Base-by-base conservation (phyloP, 2,888 invertebrate genomes). In the Boloria euphrosyne region DNA sequence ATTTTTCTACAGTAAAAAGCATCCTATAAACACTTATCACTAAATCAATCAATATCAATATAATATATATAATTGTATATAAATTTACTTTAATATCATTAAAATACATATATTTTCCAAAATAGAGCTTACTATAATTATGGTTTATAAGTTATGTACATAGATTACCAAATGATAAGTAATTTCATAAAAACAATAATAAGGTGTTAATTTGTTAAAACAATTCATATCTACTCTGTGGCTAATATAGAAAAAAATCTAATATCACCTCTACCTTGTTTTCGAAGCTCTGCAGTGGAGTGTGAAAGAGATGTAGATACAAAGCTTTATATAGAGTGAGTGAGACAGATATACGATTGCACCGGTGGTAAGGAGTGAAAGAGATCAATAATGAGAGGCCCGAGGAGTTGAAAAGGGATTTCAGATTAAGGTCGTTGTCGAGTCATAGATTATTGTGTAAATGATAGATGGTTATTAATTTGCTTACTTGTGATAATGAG, bases 361-460 rank as follows among this genome's bases (percentile, higher is more conserved):
- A 92, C 90, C 91, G 91, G 91, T 91, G 90, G 91, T 89, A 89
- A 92, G 90, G 91, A 92, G 91, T 90, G 91, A 92, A 92, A 92
- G 91, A 92, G 91, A 92, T 92, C 91, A 90, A 92, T 92, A 92
- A 91, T 91, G 91, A 91, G 91, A 89, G 86, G 86, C 88, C 87
- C 90, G 90, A 90, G 86, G 91, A 91, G 91, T 92, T 90, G 91
- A 90, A 92, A 92, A 92, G 91, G 90, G 91, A 92, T 92, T 92
- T 91, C 91, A 92, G 91, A 92, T 92, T 92, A 92, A 92, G 91
- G 91, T 90, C 91, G 91, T 90, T 89, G 87, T 89, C 85, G 87
- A 84, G 85, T 78, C 91, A 90, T 85, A 90, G 91, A 91, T 79
- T 82, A 88, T 75, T 74, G 74, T 76, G 80, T 80, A 85, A 76